Conservation (phyloP, 2,113 vertebrate genomes). For the Okapia johnstoni region DNA sequence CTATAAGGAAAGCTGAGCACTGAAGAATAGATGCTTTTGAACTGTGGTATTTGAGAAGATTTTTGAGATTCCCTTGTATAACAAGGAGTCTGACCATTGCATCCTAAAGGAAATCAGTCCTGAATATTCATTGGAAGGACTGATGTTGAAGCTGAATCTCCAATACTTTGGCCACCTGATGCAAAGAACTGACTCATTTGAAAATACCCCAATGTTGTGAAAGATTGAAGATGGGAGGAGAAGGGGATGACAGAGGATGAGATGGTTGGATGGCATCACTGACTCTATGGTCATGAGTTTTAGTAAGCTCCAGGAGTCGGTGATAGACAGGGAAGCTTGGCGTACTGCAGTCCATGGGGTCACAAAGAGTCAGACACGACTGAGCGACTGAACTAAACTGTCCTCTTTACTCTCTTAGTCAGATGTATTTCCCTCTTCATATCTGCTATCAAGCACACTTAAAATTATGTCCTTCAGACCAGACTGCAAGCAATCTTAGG, state of each 20-base stretch:
- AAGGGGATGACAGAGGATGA: not conserved
- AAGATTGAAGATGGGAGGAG: not conserved
- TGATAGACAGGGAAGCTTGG: not conserved
- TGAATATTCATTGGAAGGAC: not conserved
- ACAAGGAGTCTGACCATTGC: not conserved
- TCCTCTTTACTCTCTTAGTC: not conserved
- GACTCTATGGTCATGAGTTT: not conserved
- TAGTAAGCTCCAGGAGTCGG: not conserved
- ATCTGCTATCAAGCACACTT: not conserved
- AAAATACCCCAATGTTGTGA: not conserved
- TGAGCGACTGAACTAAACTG: not conserved
- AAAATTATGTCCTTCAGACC: not conserved
- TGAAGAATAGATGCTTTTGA: not conserved
- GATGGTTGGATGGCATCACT: not conserved
- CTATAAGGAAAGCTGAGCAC: not conserved
- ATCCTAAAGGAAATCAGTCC: not conserved
- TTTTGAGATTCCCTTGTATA: not conserved
- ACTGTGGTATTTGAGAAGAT: not conserved
- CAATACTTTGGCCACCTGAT: not conserved
- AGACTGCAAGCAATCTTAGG: not conserved
- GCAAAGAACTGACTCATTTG: not conserved
- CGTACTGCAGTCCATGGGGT: not conserved
- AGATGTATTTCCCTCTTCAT: not conserved
- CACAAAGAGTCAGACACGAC: not conserved
- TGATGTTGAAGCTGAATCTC: not conserved